phyloP scores from a whole-genome alignment of 2,888 invertebrate genomes.

The Luperina nickerlii region DNA sequence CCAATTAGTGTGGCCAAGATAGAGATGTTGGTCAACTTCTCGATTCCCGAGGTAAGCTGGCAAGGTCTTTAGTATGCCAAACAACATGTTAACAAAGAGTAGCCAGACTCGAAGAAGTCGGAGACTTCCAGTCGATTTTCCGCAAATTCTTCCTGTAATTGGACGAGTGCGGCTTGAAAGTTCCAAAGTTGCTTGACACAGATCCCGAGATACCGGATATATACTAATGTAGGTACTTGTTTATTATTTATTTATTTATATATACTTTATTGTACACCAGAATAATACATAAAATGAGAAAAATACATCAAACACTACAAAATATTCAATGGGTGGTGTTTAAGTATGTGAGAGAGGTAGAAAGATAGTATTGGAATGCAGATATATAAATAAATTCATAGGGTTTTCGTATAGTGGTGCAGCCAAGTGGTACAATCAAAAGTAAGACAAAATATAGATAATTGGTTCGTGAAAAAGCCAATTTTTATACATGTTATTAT shows the following conservation, averaged over 20 bases:
- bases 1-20: conserved; percentile 17
- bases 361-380: background rate
- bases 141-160: conserved; percentile 73
- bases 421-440: too few species aligned
- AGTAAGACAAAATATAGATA: background rate
- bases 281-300: too few species aligned
- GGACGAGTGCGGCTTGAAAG: conserved; percentile 69
- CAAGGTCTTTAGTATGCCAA: conserved; percentile 38
- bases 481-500: background rate
- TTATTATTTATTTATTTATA: too few species aligned
- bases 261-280: too few species aligned
- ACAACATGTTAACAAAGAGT: conserved; percentile 51
- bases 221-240: conserved; percentile 47
- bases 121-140: conserved; percentile 60
- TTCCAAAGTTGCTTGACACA: conserved; percentile 78
- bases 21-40: conserved; percentile 9
- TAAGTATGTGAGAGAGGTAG: background rate
- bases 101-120: conserved; percentile 6
- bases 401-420: background rate
- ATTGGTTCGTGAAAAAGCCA: too few species aligned
- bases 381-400: background rate
- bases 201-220: conserved; percentile 68
- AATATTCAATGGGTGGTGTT: background rate
- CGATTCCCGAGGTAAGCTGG: conserved; percentile 6
- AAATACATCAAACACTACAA: too few species aligned